phyloP scores from a whole-genome alignment of 2,797 vertebrate genomes.

The Cetoscarus ocellatus region DNA sequence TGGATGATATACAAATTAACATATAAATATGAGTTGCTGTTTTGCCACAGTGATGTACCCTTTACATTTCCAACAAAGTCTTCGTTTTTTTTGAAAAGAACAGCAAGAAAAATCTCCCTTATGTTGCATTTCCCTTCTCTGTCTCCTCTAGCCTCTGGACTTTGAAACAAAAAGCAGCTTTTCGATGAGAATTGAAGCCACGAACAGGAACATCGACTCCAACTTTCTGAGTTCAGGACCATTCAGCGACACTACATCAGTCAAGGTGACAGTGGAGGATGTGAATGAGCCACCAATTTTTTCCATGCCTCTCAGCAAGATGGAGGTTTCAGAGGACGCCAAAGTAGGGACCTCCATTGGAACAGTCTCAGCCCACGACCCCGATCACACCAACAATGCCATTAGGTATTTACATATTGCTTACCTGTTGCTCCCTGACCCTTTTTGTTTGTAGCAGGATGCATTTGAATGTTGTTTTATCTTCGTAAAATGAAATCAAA shows the following conservation, averaged over 20 bases:
- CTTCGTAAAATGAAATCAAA: too few relatives aligned
- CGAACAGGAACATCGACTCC: constrained; percentile 93
- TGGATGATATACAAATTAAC: constrained; percentile 29
- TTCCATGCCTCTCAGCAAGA: constrained; percentile 83
- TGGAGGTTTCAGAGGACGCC: constrained; percentile 94
- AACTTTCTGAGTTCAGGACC: constrained; percentile 92
- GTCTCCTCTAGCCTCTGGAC: constrained; percentile 88
- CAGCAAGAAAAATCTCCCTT: constrained; percentile 1
- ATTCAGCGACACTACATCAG: constrained; percentile 90
- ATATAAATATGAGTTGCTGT: constrained; percentile 3
- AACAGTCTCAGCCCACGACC: constrained; percentile 92
- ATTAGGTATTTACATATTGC: constrained; percentile 85
- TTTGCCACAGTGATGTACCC: background rate
- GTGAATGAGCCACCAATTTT: constrained; percentile 95
- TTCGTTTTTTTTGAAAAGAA: background rate
- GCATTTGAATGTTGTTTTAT: too few relatives aligned
- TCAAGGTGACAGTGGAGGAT: constrained; percentile 93
- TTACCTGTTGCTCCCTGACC: background rate
- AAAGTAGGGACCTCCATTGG: constrained; percentile 92
- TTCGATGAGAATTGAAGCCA: constrained; percentile 91
- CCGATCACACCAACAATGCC: constrained; percentile 89
- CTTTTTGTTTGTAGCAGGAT: too few relatives aligned
- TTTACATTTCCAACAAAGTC: constrained; percentile 4
- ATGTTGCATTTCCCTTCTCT: constrained; percentile 2
- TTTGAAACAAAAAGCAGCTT: constrained; percentile 94